Evolutionary conservation across 1,140 invertebrate genomes (phyloP).

Genomic region (Episyrphus balteatus): DNA sequence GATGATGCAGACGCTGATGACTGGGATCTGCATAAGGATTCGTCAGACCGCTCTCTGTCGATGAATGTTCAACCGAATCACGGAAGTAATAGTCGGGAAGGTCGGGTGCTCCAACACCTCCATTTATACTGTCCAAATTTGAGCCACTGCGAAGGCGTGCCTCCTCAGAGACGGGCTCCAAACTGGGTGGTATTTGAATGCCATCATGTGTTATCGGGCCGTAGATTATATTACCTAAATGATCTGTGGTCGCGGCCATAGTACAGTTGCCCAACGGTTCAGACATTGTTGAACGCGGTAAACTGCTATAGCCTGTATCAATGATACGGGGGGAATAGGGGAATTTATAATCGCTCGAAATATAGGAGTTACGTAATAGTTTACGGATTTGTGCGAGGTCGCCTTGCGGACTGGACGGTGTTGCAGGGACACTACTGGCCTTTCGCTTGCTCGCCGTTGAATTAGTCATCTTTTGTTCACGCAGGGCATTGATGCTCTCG

Average conservation of each 20-base stretch:
- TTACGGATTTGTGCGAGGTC: slow-evolving; percentile 34
- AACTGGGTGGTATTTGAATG: slow-evolving; percentile 15
- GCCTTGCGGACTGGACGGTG: slow-evolving; percentile 60
- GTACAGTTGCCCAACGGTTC: slow-evolving; percentile 43
- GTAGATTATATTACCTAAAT: slow-evolving; percentile 34
- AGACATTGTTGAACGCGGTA: slow-evolving; percentile 69
- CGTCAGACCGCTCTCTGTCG: slow-evolving; percentile 37
- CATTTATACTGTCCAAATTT: slow-evolving; percentile 18
- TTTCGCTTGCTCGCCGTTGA: slow-evolving; percentile 54
- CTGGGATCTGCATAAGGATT: slow-evolving; percentile 41
- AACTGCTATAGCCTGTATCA: slow-evolving; percentile 61
- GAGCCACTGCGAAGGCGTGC: slow-evolving; percentile 18
- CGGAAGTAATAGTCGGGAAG: slow-evolving; percentile 53
- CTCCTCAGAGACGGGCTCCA: slow-evolving; percentile 54
- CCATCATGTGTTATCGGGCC: slow-evolving; percentile 1
- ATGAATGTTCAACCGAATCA: slow-evolving; percentile 67
- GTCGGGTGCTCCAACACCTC: slow-evolving; percentile 9
- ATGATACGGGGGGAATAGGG: neutral
- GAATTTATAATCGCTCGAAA: slow-evolving; percentile 1
- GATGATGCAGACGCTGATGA: slow-evolving; percentile 8
- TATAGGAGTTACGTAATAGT: slow-evolving; percentile 2
- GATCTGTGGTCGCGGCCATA: slow-evolving; percentile 37
- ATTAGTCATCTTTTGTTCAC: slow-evolving; percentile 42
- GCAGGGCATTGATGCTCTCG: slow-evolving; percentile 40
- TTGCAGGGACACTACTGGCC: slow-evolving; percentile 72